Percentiles rank a stretch among this genome's conserved stretches.
Conservation (phyloP, 2,113 vertebrate species). For the Desmodus rotundus region DNA sequence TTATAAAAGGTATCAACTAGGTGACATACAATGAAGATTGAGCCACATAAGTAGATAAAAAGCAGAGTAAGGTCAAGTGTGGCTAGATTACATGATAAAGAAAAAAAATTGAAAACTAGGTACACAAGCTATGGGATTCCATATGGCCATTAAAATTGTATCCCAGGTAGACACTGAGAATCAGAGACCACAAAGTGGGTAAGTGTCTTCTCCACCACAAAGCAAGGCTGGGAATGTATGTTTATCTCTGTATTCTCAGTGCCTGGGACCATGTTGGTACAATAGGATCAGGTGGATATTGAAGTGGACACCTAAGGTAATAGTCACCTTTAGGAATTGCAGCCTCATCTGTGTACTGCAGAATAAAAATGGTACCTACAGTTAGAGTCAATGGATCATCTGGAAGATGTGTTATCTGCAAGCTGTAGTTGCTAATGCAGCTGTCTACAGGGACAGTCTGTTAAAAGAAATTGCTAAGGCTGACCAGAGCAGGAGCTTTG, state of each 20-base stretch:
- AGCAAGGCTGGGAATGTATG: fast-evolving
- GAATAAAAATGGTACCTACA: background rate
- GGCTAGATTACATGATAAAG: background rate
- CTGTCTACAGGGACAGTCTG: no score
- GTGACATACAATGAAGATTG: background rate
- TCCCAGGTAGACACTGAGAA: background rate
- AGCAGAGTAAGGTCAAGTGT: background rate
- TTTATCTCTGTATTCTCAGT: background rate
- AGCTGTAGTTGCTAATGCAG: background rate
- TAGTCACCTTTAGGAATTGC: background rate
- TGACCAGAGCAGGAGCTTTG: fast-evolving
- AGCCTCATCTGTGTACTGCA: fast-evolving
- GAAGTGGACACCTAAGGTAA: background rate
- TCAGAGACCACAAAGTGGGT: background rate
- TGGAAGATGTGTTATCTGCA: background rate
- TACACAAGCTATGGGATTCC: background rate
- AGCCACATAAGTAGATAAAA: background rate
- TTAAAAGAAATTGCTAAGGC: background rate
- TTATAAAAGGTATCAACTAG: background rate
- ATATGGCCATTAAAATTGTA: background rate
- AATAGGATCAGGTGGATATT: fast-evolving
- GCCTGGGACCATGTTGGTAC: background rate
- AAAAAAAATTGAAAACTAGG: background rate
- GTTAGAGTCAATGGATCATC: background rate
- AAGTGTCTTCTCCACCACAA: background rate